Conservation (phyloP, 2,797 vertebrate genomes). For the Rallus crepitans region DNA sequence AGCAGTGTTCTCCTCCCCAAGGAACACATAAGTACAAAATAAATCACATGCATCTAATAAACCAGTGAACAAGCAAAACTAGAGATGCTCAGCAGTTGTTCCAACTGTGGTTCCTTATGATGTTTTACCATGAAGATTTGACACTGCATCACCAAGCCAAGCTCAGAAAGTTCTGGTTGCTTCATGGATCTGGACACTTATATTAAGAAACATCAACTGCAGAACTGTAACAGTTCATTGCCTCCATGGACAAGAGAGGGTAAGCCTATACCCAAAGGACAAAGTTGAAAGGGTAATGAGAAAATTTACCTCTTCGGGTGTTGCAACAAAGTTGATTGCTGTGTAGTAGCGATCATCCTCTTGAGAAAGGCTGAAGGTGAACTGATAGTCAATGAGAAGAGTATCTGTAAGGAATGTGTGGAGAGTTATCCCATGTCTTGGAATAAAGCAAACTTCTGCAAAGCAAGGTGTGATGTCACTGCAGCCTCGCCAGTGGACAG, state of each 20-base stretch:
- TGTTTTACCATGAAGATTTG: not conserved
- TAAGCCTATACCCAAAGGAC: not conserved
- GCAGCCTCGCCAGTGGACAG: not conserved
- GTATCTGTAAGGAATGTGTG: conserved; percentile 83
- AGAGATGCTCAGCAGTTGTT: not conserved
- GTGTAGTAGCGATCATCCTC: conserved; percentile 98
- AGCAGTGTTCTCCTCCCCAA: not conserved
- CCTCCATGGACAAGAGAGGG: not conserved
- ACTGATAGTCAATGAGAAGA: conserved; percentile 98
- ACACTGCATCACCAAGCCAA: not conserved
- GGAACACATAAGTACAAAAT: not conserved
- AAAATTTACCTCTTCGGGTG: conserved; percentile 92
- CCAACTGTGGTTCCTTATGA: not conserved
- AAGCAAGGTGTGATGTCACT: not conserved
- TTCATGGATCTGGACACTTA: not conserved
- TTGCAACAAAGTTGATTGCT: conserved; percentile 98
- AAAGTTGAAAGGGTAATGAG: not conserved
- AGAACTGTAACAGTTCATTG: not conserved
- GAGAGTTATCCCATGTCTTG: not conserved
- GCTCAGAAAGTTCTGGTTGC: not conserved
- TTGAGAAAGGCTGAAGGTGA: conserved; percentile 98
- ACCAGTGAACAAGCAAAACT: not conserved
- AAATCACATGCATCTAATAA: fast-evolving
- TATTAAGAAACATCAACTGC: fast-evolving
- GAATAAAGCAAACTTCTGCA: not conserved